These are phyloP conservation scores for Characodon lateralis DNA, from an alignment of 2,797 vertebrate species.

Conservation along the genomic window DNA sequence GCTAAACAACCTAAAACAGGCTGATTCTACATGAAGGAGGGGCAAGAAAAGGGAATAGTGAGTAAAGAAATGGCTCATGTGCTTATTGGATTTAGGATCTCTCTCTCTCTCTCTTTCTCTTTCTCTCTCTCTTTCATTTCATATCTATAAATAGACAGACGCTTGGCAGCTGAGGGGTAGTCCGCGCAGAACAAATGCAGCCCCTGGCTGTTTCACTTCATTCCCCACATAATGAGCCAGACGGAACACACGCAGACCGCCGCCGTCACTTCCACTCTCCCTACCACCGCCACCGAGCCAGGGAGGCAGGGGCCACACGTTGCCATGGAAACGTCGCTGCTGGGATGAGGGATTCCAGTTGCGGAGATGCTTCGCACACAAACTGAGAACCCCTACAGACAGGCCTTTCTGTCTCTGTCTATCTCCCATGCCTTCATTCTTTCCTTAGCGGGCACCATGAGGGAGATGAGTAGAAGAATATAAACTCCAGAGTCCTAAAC, in stretches of 20 bases:
- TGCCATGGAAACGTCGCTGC: conserved; percentile 60
- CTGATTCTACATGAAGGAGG: conserved; percentile 1
- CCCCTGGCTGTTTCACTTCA: conserved; percentile 77
- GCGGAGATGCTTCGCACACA: neutral
- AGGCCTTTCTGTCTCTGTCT: conserved; percentile 14
- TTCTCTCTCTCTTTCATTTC: conserved; percentile 33
- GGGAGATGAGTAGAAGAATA: conserved; percentile 18
- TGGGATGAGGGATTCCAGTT: conserved; percentile 24
- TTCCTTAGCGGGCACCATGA: conserved; percentile 23
- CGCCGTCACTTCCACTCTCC: conserved; percentile 66
- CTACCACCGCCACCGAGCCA: conserved; percentile 43
- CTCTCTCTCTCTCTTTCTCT: conserved; percentile 16
- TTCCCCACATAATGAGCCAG: conserved; percentile 77
- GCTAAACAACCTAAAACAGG: conserved; percentile 20
- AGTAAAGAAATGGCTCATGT: conserved; percentile 37
- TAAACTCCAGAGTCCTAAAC: conserved; percentile 20
- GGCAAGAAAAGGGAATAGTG: conserved; percentile 5
- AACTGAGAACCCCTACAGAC: conserved; percentile 8
- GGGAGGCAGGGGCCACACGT: conserved; percentile 55
- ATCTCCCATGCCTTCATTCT: too few species aligned
- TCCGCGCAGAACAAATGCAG: conserved; percentile 82
- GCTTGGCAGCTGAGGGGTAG: conserved; percentile 81
- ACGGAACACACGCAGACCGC: conserved; percentile 61
- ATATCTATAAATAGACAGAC: conserved; percentile 78
- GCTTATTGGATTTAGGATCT: conserved; percentile 52